phyloP scores from a whole-genome alignment of 2,797 vertebrate species.

The Steatocranus sp. region DNA sequence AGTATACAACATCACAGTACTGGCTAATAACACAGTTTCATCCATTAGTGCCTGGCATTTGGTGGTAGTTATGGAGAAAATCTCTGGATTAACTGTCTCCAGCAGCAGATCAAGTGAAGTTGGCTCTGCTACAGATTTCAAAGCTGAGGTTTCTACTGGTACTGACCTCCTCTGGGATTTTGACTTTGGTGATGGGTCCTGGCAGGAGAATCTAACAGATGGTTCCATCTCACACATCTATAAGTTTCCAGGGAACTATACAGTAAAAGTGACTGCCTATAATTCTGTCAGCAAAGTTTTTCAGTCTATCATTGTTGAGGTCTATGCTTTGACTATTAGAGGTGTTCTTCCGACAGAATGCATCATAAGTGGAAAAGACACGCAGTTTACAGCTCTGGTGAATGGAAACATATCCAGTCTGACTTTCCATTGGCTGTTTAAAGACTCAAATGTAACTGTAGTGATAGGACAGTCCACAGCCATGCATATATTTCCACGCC shows the following conservation, averaged over 20 bases:
- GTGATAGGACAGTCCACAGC: slow-evolving; percentile 47
- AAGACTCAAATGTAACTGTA: slow-evolving; percentile 42
- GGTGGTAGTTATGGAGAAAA: slow-evolving; percentile 63
- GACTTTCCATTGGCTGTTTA: slow-evolving; percentile 75
- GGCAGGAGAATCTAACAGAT: slow-evolving; percentile 38
- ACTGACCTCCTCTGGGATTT: slow-evolving; percentile 69
- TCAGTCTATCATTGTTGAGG: slow-evolving; percentile 50
- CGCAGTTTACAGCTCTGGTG: slow-evolving; percentile 54
- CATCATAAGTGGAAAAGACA: slow-evolving; percentile 34
- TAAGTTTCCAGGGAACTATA: slow-evolving; percentile 66
- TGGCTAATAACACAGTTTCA: slow-evolving; percentile 62
- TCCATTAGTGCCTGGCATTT: slow-evolving; percentile 40
- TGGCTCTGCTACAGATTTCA: slow-evolving; percentile 49
- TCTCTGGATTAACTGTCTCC: slow-evolving; percentile 65
- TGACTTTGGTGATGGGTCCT: slow-evolving; percentile 75
- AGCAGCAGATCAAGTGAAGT: slow-evolving; percentile 59
- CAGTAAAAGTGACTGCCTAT: slow-evolving; percentile 53
- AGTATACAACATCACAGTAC: slow-evolving; percentile 69
- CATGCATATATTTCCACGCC: slow-evolving; percentile 57
- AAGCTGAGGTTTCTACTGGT: slow-evolving; percentile 57
- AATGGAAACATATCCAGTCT: slow-evolving; percentile 53
- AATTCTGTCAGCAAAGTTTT: slow-evolving; percentile 60
- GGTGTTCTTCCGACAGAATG: slow-evolving; percentile 63
- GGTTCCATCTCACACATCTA: slow-evolving; percentile 65
- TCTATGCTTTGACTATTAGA: slow-evolving; percentile 60